Percentiles rank a stretch among this genome's conserved stretches.
These are phyloP conservation scores for Drosophila anomalata DNA, from an alignment of 2,888 invertebrate species.

Conservation along the genomic window DNA sequence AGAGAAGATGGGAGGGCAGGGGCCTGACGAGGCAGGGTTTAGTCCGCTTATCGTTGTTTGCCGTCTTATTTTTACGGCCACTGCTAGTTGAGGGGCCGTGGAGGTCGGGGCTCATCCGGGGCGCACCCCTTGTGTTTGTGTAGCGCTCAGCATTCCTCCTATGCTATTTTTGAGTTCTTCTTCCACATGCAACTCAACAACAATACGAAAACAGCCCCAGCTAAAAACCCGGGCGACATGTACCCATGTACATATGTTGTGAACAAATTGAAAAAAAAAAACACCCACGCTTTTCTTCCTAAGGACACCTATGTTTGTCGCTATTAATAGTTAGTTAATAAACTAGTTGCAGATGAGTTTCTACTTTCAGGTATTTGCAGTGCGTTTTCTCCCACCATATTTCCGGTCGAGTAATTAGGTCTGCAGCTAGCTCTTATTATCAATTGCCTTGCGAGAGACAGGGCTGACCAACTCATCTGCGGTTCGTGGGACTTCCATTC, in stretches of 20 bases:
- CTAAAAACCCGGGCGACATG: conserved; percentile 36
- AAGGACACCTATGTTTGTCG: not conserved
- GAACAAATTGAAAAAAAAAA: not conserved
- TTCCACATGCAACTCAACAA: conserved; percentile 60
- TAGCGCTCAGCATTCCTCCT: conserved; percentile 43
- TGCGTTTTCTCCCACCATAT: not conserved
- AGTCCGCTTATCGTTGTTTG: conserved; percentile 76
- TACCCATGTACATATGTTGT: not conserved
- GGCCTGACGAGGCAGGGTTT: conserved; percentile 19
- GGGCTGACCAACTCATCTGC: not conserved
- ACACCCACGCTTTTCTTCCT: not conserved
- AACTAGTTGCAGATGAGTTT: not conserved
- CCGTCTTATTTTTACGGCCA: conserved; percentile 75
- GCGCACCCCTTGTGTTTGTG: conserved; percentile 52
- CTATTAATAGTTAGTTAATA: not conserved
- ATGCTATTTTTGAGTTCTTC: conserved; percentile 72
- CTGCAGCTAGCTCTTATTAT: not conserved
- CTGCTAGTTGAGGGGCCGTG: conserved; percentile 18
- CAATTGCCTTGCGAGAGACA: not conserved
- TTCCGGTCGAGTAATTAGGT: not conserved
- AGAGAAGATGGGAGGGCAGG: conserved; percentile 1
- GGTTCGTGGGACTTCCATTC: not conserved
- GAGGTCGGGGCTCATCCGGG: conserved; percentile 1
- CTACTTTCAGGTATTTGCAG: not conserved
- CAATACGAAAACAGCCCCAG: conserved; percentile 39